Conservation (phyloP, 2,888 invertebrate genomes). For the Mayetiola destructor region DNA sequence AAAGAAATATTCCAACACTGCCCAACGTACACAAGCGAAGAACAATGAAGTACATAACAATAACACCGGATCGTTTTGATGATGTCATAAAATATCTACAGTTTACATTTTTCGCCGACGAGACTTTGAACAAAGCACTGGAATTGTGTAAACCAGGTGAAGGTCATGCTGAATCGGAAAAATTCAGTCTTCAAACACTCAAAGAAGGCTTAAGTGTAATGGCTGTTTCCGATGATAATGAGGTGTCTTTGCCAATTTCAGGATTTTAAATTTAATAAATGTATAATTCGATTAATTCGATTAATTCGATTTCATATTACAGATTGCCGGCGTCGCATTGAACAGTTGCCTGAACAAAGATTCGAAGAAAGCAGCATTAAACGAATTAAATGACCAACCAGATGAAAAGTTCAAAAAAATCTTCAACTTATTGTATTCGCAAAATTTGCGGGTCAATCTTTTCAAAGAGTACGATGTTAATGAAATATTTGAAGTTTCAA, state of each 20-base stretch:
- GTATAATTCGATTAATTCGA: too few species aligned
- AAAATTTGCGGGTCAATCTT: conserved; percentile 53
- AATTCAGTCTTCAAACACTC: conserved; percentile 56
- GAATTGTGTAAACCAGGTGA: conserved; percentile 54
- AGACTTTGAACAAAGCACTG: conserved; percentile 68
- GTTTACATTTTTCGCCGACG: conserved; percentile 66
- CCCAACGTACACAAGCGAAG: not conserved
- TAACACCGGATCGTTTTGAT: conserved; percentile 32
- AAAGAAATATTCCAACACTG: not conserved
- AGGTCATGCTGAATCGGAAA: conserved; percentile 55
- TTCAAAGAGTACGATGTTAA: conserved; percentile 52
- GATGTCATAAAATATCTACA: conserved; percentile 58
- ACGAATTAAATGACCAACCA: conserved; percentile 45
- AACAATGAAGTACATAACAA: conserved; percentile 30
- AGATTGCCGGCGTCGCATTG: conserved; percentile 65
- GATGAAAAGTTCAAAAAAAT: conserved; percentile 65
- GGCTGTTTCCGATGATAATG: conserved; percentile 45
- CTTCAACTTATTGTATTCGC: conserved; percentile 57
- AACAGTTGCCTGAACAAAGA: conserved; percentile 62
- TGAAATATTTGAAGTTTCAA: conserved; percentile 62
- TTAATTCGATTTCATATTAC: conserved; percentile 28
- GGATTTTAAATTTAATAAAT: too few species aligned
- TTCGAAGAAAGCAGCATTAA: conserved; percentile 53
- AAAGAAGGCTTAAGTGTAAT: conserved; percentile 59
- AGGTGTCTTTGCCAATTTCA: conserved; percentile 43